Evolutionary conservation across 2,888 invertebrate genomes (phyloP), one percentile per base, ranked within the genome.

Genomic region (Microplitis deprimator): DNA sequence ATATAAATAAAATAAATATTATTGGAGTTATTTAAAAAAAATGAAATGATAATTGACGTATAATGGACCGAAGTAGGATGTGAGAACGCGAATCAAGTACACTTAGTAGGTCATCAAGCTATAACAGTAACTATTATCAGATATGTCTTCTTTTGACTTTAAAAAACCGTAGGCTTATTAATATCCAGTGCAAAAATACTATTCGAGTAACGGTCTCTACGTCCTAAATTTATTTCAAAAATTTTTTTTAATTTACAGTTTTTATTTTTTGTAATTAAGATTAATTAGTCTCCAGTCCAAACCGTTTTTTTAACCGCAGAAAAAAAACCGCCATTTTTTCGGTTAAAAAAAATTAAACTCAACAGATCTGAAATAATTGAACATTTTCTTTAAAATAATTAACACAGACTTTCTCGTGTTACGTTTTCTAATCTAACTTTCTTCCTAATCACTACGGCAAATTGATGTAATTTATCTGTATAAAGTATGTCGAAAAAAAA

Each of bases 341-440:
- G 29, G 29, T 4, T 20, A 29, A 29, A 29, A 29, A 29, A 29
- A 29, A 29, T 29, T 29, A 3, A 29, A 29, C 3, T 1, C 20
- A 4, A 20, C 29, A 29, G 29, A 29, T 29, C 29, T 3, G 29
- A 29, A 29, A 29, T 29, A 29, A 29, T 29, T 50, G 8, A 13
- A 8, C 13, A 50, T 13, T 50, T 50, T 50, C 13, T 13, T 50
- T 50, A 50, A 50, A 50, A 50, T 20, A 59, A 71, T 16, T 73
- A 71, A 78, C 73, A 77, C 76, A 70, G 65, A 74, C 79, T 80
- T 81, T 80, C 81, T 79, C 79, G 77, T 77, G 74, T 82, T 81
- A 80, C 79, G 77, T 82, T 82, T 81, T 80, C 77, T 75, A 80
- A 80, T 73, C 75, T 68, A 64, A 76, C 76, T 75, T 76, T 76